Evolutionary conservation across 35 echinoderm and acorn worm genomes (phyloP), one percentile per base, ranked within the genome.

Genomic region (Anneissia japonica): DNA sequence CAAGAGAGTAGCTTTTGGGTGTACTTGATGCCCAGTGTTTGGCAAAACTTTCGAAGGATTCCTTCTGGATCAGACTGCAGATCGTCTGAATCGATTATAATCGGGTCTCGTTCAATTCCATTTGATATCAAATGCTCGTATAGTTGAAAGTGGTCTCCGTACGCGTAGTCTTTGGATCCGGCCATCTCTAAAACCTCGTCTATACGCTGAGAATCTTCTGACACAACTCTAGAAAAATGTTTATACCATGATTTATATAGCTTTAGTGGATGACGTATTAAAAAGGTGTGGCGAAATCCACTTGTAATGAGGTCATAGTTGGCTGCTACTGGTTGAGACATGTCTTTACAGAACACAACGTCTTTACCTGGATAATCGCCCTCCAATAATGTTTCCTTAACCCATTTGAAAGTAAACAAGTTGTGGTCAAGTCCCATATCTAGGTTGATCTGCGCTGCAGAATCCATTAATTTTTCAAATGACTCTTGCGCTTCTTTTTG

Each of bases 41-140:
- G 37, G 19, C 80, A 89, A 72, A 73, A 82, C 37, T 81, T 56
- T 21, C 46, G 73, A 26, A 89, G 56, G 14, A 89, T 83, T 31
- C 35, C 80, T 37, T 35, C 80, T 30, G 87, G 87, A 26, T 89
- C 31, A 28, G 41, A 36, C 30, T 75, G 87, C 19, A 89, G 73
- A 79, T 89, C 87, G 30, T 89, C 87, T 13, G 87, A 46, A 35
- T 89, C 87, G 72, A 89, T 82, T 6, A 89, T 83, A 31, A 89
- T 76, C 17, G 87, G 87, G 17, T 82, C 35, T 31, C 77, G 76
- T 23, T 88, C 86, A 23, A 64, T 64, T 26, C 19, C 19, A 64
- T 26, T 64, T 26, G 51, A 64, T 64, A 64, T 23, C 6, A 64
- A 23, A 64, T 64, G 26, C 51, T 64, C 51, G 26, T 64, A 64